Evolutionary conservation across 2,888 invertebrate species (phyloP).

Genomic region (Acanthosepion pharaonis): DNA sequence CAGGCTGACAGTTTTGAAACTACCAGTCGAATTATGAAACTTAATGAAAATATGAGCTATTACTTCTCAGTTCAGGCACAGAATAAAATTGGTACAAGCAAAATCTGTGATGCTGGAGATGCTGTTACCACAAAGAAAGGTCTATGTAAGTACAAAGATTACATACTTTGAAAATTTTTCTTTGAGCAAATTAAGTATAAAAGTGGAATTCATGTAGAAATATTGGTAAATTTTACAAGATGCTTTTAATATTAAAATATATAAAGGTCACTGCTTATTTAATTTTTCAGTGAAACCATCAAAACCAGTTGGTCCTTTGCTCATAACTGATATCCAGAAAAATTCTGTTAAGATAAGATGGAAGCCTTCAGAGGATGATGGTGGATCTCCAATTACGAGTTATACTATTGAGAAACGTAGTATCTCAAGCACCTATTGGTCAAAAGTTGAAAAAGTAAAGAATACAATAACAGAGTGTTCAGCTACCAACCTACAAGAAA

Average conservation of each 20-base stretch:
- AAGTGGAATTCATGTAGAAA: background rate
- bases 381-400: constrained; percentile 59
- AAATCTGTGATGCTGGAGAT: constrained; percentile 60
- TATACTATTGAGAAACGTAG: constrained; percentile 57
- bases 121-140: constrained; percentile 63
- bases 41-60: constrained; percentile 69
- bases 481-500: constrained; percentile 54
- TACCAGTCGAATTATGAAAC: constrained; percentile 56
- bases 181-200: background rate
- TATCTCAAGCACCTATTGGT: constrained; percentile 50
- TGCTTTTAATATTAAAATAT: background rate
- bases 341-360: constrained; percentile 55
- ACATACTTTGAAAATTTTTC: background rate
- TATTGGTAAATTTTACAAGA: background rate
- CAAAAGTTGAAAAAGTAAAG: constrained; percentile 49
- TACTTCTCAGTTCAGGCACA: constrained; percentile 73
- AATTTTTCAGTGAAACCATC: constrained; percentile 51
- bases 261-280: background rate
- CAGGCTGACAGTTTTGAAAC: constrained; percentile 63
- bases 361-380: constrained; percentile 58
- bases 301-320: constrained; percentile 56
- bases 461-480: constrained; percentile 49
- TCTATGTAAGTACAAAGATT: constrained; percentile 54
- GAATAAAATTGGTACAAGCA: constrained; percentile 70
- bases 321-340: constrained; percentile 55